Percentiles rank a stretch among this genome's conserved stretches.
Evolutionary conservation across 2,797 vertebrate genomes (phyloP).

Genomic region (Chiroxiphia lanceolata): DNA sequence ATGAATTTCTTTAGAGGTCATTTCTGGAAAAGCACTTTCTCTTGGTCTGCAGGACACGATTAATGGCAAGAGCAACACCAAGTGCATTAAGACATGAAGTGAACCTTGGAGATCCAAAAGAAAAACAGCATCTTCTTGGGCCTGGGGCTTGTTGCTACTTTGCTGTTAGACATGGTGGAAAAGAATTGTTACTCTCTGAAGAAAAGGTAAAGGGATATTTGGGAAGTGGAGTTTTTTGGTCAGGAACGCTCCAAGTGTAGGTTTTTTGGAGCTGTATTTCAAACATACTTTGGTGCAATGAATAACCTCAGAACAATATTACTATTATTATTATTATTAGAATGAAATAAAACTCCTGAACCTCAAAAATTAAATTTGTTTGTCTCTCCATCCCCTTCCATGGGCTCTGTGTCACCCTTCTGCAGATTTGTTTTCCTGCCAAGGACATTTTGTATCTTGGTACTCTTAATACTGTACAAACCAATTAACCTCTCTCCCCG

Average conservation of each 20-base stretch:
- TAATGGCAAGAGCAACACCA: not conserved
- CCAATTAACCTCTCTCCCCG: not conserved
- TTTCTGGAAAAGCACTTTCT: constrained; percentile 12
- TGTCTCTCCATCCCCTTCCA: not conserved
- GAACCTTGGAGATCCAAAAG: not conserved
- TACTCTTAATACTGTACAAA: not conserved
- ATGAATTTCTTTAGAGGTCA: constrained; percentile 18
- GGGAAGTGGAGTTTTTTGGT: not conserved
- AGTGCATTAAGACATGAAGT: not conserved
- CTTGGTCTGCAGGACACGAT: not conserved
- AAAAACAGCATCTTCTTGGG: not conserved
- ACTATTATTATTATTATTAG: too few species aligned
- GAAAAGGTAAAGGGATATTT: not conserved
- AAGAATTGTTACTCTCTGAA: not conserved
- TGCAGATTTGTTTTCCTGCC: not conserved
- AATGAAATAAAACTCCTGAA: not conserved
- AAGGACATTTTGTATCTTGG: not conserved
- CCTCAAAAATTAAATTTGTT: not conserved
- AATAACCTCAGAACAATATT: not conserved
- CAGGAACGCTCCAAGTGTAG: not conserved
- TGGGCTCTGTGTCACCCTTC: not conserved
- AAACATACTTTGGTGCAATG: not conserved
- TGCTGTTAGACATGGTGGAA: not conserved
- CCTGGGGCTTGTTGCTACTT: not conserved
- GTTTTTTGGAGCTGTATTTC: not conserved